Evolutionary conservation across 2,888 invertebrate species (phyloP).

Genomic region (Dione vanillae): DNA sequence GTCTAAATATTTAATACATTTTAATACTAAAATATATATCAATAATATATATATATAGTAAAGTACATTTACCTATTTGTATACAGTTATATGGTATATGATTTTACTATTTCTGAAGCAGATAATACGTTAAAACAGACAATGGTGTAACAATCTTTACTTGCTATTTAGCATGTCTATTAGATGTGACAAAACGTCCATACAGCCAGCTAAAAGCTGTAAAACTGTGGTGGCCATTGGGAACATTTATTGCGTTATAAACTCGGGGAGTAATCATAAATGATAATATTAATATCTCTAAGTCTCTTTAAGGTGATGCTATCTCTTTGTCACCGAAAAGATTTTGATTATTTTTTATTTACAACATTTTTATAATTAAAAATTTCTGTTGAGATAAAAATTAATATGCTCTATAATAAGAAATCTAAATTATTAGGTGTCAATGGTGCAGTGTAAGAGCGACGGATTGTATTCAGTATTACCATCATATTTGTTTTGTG

Average conservation of each 20-base stretch:
- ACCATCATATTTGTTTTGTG: too few species aligned
- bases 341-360: neutral
- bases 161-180: constrained; percentile 46
- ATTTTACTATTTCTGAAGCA: constrained; percentile 4
- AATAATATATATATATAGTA: neutral
- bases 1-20: too few species aligned
- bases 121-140: constrained; percentile 17
- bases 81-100: neutral
- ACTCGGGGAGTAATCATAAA: constrained; percentile 47
- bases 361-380: too few species aligned
- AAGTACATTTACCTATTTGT: neutral
- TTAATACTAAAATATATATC: too few species aligned
- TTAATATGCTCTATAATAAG: too few species aligned
- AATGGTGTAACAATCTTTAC: constrained; percentile 27
- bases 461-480: too few species aligned
- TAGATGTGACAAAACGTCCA: constrained; percentile 46
- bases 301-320: constrained; percentile 36
- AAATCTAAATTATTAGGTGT: too few species aligned
- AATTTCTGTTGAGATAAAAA: too few species aligned
- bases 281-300: constrained; percentile 47
- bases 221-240: constrained; percentile 49
- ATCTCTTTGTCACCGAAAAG: neutral
- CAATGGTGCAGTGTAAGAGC: too few species aligned
- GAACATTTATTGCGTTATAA: constrained; percentile 50
- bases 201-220: constrained; percentile 41